Evolutionary conservation across 2,888 invertebrate species (phyloP).

Genomic region (Caenorhabditis angaria): DNA sequence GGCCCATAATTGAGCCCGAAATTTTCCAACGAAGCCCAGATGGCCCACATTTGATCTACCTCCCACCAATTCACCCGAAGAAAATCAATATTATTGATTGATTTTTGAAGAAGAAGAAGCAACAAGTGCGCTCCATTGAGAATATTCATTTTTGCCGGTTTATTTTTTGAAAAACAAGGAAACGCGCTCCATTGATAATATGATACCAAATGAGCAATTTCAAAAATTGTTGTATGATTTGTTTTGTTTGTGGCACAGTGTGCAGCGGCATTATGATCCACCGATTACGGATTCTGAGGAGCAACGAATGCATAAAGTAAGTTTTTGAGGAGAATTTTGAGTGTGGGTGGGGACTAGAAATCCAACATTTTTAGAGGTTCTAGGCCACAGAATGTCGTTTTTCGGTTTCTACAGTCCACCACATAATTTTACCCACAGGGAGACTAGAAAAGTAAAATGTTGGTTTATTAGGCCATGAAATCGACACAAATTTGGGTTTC

Average conservation of each 20-base stretch:
- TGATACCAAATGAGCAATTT: slow-evolving; percentile 65
- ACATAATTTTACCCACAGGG: too few species aligned
- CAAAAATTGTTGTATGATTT: slow-evolving; percentile 70
- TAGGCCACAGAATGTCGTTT: neutral
- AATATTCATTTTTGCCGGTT: too few species aligned
- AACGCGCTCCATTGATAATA: neutral
- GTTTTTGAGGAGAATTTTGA: slow-evolving; percentile 10
- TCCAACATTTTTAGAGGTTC: neutral
- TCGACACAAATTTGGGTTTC: neutral
- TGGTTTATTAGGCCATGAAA: neutral
- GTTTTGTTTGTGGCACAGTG: slow-evolving; percentile 70
- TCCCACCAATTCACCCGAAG: too few species aligned
- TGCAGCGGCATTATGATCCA: slow-evolving; percentile 70
- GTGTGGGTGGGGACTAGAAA: neutral
- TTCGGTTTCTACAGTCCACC: neutral
- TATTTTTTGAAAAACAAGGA: neutral
- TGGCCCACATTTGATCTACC: too few species aligned
- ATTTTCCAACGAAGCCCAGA: too few species aligned
- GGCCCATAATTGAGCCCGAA: too few species aligned
- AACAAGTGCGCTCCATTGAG: too few species aligned
- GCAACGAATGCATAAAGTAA: slow-evolving; percentile 66
- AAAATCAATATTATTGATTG: neutral
- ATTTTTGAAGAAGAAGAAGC: neutral
- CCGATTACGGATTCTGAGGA: slow-evolving; percentile 68
- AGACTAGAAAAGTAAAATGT: too few species aligned